These are phyloP conservation scores for Psittacula cyanocephala DNA, from an alignment of 2,113 vertebrate species.

Conservation along the genomic window DNA sequence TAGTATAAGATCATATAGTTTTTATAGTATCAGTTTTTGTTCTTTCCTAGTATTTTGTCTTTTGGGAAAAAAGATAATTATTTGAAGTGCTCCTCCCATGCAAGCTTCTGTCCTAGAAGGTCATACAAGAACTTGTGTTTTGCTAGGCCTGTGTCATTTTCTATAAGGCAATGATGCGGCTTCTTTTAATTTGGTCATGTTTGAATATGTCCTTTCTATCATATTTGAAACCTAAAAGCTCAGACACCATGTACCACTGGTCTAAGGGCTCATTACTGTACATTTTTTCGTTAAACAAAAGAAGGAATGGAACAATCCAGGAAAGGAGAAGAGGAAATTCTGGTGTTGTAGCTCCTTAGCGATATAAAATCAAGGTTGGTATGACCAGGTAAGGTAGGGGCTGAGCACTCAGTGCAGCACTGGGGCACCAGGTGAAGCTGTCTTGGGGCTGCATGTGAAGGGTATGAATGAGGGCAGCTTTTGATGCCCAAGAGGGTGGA, in stretches of 20 bases:
- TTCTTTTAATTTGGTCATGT: neutral
- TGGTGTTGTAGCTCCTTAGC: neutral
- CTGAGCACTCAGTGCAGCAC: too few species aligned
- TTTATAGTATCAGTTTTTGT: neutral
- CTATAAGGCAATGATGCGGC: neutral
- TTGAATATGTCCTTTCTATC: neutral
- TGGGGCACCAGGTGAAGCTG: neutral
- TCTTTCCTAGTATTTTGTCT: neutral
- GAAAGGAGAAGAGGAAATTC: neutral
- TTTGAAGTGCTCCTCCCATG: neutral
- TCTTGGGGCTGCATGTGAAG: fast-evolving
- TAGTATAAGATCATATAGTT: neutral
- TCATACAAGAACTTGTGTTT: neutral
- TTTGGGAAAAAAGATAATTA: neutral
- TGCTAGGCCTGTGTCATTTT: neutral
- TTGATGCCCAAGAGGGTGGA: neutral
- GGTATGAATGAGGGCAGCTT: neutral
- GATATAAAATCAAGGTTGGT: neutral
- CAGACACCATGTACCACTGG: neutral
- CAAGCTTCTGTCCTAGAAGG: neutral
- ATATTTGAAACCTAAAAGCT: neutral
- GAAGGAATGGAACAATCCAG: neutral
- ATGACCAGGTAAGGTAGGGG: neutral
- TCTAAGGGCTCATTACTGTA: neutral
- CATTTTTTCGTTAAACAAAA: neutral